A percentile compares a stretch with the other conserved stretches of the same genome.
These are phyloP conservation scores for Kryptopterus vitreolus DNA, from an alignment of 2,797 vertebrate species.

Conservation along the genomic window DNA sequence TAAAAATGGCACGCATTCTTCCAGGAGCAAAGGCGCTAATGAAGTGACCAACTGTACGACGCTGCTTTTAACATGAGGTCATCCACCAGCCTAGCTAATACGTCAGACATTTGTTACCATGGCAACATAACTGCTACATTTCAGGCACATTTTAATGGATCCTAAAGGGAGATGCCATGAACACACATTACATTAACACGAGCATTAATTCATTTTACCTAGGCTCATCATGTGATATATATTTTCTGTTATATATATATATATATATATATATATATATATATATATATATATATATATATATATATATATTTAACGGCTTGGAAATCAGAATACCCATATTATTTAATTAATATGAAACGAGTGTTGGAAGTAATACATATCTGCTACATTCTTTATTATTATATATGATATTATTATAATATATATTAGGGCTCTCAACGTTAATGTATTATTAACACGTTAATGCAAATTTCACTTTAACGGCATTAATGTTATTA, in stretches of 20 bases:
- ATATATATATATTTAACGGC: too few relatives aligned
- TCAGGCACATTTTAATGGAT: constrained; percentile 44
- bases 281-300: too few relatives aligned
- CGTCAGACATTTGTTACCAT: constrained; percentile 44
- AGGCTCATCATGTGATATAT: neutral
- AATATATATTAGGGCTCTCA: too few relatives aligned
- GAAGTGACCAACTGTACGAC: constrained; percentile 29
- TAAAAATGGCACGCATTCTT: neutral
- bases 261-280: too few relatives aligned
- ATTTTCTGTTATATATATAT: constrained; percentile 1
- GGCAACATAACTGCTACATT: constrained; percentile 38
- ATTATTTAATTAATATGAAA: too few relatives aligned
- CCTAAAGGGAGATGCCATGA: constrained; percentile 13
- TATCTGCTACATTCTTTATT: neutral
- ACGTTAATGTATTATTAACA: too few relatives aligned
- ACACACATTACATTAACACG: constrained; percentile 9
- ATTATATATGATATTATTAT: too few relatives aligned
- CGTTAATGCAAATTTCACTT: too few relatives aligned
- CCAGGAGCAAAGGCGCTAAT: constrained; percentile 12
- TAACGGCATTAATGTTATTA: too few relatives aligned
- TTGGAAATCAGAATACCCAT: too few relatives aligned
- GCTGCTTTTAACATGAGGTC: constrained; percentile 31
- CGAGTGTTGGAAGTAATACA: neutral
- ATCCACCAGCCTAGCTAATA: constrained; percentile 22
- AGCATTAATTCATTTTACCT: constrained; percentile 10